These are phyloP conservation scores for Lycia hirtaria DNA, from an alignment of 2,888 invertebrate species.

Conservation along the genomic window DNA sequence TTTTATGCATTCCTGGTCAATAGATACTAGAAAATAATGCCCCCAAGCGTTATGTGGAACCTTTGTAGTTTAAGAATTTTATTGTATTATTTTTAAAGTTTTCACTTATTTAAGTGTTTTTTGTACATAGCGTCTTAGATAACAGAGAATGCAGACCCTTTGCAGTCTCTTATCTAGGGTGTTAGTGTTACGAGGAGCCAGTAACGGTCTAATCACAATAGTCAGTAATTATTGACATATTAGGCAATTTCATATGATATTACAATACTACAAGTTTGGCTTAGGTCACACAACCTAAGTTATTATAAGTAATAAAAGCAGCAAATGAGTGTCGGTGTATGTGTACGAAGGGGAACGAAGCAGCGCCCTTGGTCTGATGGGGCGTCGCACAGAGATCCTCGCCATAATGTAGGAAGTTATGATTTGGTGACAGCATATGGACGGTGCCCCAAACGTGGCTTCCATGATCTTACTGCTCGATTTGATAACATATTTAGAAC, in stretches of 20 bases:
- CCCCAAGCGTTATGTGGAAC: too few species aligned
- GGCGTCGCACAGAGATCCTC: conserved; percentile 42
- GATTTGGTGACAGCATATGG: conserved; percentile 38
- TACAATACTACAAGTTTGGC: not conserved
- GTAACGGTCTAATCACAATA: too few species aligned
- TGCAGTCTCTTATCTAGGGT: too few species aligned
- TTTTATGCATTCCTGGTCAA: too few species aligned
- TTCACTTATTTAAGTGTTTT: too few species aligned
- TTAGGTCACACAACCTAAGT: not conserved
- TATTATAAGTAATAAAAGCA: conserved; percentile 16
- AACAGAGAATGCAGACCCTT: too few species aligned
- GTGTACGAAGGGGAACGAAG: conserved; percentile 39
- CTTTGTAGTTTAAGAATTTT: too few species aligned
- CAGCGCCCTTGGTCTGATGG: conserved; percentile 35
- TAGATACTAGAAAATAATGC: too few species aligned
- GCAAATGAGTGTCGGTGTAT: conserved; percentile 10
- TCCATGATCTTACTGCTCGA: conserved; percentile 31
- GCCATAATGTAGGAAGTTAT: conserved; percentile 40
- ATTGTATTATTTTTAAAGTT: too few species aligned
- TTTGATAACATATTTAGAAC: conserved; percentile 5
- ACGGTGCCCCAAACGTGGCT: conserved; percentile 37
- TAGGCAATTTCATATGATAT: not conserved
- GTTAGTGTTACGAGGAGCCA: too few species aligned
- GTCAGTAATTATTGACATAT: too few species aligned
- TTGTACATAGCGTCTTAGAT: too few species aligned